Base-by-base conservation (phyloP, 2,113 vertebrate genomes). In the Oryzias woworae region DNA sequence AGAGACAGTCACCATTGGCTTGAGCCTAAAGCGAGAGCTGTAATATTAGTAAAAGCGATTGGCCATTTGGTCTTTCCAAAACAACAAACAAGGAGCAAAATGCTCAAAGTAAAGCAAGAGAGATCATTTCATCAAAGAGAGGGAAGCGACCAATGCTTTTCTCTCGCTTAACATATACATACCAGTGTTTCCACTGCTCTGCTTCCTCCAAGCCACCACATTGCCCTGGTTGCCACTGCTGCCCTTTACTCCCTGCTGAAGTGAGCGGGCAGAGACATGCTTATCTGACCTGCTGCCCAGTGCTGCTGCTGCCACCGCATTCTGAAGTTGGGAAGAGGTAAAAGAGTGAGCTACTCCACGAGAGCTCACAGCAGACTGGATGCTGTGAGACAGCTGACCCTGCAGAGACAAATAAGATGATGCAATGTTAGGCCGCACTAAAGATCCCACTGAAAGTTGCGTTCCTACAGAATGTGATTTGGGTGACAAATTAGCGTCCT, bases 121-220 rank as follows among this genome's bases (percentile, higher is more conserved):
- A 4, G 26, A 69, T 61, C 43, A 62, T 7, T 4, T 47, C 20
- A 44, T 17, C 56, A 17, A 52, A 61, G 48, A 58, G 6, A 28
- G 47, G 17, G 62, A 58, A 41, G 14, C 5, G 66, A 53, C 66
- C 24, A 45, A 51, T 4, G 8, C 7, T 31, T 60, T 78, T 4
- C 43, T 41, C 42, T 53, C 45, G 69, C 8, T 46, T 55, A 5
- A 2, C 58, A 47, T 68, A 62, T 58, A 82, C 85, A 66, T 92
- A 98, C 97, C 97, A 95, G 96, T 63, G 43, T 82, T 92, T 61
- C 92, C 89, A 64, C 91, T 12, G 42, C 80, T 92, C 83, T 92
- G 92, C 91, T 98, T 99, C 93, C 95, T 98, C 97, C 97, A 99
- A 90, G 87, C 90, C 85, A 90, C 58, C 85, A 91, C n/a, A 69